phyloP scores from a whole-genome alignment of 2,888 invertebrate species.

The Heterodera filipjevi region DNA sequence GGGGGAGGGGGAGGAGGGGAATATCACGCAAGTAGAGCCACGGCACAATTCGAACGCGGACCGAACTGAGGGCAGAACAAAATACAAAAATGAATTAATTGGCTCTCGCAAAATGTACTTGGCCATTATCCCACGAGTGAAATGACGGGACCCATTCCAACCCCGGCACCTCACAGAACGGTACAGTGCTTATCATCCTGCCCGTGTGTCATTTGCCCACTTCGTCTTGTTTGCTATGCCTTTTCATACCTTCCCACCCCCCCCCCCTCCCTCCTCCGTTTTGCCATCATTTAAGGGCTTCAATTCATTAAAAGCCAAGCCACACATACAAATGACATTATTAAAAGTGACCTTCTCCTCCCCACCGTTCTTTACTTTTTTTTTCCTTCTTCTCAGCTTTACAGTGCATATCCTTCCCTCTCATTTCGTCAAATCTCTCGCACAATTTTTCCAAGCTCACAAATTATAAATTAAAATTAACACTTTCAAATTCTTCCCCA shows the following conservation, averaged over 20 bases:
- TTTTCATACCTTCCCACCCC: too few relatives aligned
- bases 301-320: background rate
- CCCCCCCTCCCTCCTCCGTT: background rate
- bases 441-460: too few relatives aligned
- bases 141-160: background rate
- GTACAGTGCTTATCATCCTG: too few relatives aligned
- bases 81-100: background rate
- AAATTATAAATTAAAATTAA: too few relatives aligned
- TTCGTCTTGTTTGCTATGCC: background rate
- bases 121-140: background rate
- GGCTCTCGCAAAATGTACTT: background rate
- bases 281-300: background rate
- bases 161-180: too few relatives aligned
- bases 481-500: too few relatives aligned
- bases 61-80: background rate
- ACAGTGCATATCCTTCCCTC: too few relatives aligned
- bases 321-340: background rate
- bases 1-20: background rate
- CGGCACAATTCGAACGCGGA: background rate
- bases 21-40: background rate
- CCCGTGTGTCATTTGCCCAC: too few relatives aligned
- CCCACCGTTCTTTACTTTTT: too few relatives aligned
- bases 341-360: background rate
- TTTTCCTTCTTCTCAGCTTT: background rate
- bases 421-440: too few relatives aligned